Evolutionary conservation across 1,140 invertebrate genomes (phyloP).

Genomic region (Cryptotermes secundus): DNA sequence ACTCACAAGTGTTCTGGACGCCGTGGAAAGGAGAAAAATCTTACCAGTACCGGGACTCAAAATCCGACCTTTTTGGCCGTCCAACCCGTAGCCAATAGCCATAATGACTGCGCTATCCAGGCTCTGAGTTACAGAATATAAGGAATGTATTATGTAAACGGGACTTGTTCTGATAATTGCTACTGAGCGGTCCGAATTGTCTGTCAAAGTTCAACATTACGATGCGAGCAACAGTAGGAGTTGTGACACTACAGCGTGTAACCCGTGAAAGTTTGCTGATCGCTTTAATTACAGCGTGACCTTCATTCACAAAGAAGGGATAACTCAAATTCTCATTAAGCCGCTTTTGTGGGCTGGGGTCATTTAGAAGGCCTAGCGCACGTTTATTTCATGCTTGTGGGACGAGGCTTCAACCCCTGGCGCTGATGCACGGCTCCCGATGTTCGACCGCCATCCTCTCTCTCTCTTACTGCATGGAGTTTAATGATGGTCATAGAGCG

Average conservation of each 20-base stretch:
- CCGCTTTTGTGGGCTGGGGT: not conserved
- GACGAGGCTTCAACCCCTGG: not conserved
- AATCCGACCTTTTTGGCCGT: no score
- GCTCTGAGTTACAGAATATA: no score
- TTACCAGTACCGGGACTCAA: no score
- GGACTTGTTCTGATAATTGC: no score
- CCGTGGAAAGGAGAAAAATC: no score
- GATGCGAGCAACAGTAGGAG: not conserved
- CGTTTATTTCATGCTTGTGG: not conserved
- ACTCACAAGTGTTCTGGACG: no score
- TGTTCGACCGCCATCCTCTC: not conserved
- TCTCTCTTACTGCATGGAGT: not conserved
- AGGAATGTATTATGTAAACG: no score
- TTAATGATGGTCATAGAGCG: not conserved
- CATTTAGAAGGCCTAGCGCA: not conserved
- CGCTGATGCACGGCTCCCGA: not conserved
- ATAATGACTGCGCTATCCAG: no score
- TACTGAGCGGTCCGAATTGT: not conserved
- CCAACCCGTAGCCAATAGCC: no score
- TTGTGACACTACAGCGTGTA: not conserved
- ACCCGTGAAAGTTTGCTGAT: not conserved
- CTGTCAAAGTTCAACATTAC: not conserved
- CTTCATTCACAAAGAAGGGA: not conserved
- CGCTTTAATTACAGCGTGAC: not conserved
- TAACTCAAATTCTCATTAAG: constrained; percentile 10